Conservation (phyloP, 2,888 invertebrate species). For the Rhopalosiphum nymphaeae region DNA sequence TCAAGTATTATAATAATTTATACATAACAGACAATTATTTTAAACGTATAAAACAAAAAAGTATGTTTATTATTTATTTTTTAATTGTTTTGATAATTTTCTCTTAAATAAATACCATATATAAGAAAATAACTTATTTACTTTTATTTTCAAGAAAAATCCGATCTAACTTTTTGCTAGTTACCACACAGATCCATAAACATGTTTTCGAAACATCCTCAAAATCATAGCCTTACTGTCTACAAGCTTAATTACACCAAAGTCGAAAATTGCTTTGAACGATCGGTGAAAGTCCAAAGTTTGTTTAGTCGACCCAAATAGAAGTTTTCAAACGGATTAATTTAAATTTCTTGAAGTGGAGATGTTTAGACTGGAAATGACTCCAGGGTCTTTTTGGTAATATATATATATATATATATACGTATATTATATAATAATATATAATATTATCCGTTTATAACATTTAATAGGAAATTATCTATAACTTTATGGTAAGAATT, state of each 20-base stretch:
- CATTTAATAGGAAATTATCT: neutral
- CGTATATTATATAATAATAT: neutral
- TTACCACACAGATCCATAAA: neutral
- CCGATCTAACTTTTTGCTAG: neutral
- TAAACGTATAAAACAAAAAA: neutral
- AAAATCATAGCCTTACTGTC: neutral
- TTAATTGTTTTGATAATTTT: neutral
- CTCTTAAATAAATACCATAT: neutral
- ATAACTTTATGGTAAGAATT: neutral
- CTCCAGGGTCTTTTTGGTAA: neutral
- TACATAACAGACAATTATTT: neutral
- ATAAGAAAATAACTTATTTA: neutral
- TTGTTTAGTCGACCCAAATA: conserved; percentile 21
- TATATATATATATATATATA: neutral
- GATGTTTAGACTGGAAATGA: neutral
- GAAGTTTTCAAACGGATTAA: conserved; percentile 31
- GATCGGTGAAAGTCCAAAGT: neutral
- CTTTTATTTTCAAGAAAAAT: neutral
- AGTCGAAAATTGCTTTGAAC: conserved; percentile 17
- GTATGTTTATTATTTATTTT: neutral
- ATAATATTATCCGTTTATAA: neutral
- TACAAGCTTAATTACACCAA: neutral
- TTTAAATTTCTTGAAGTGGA: conserved; percentile 13
- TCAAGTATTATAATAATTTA: neutral
- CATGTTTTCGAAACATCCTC: neutral